A percentile compares a stretch with the other conserved stretches of the same genome.
Evolutionary conservation across 2,113 vertebrate genomes (phyloP).

Genomic region (Datnioides undecimradiatus): DNA sequence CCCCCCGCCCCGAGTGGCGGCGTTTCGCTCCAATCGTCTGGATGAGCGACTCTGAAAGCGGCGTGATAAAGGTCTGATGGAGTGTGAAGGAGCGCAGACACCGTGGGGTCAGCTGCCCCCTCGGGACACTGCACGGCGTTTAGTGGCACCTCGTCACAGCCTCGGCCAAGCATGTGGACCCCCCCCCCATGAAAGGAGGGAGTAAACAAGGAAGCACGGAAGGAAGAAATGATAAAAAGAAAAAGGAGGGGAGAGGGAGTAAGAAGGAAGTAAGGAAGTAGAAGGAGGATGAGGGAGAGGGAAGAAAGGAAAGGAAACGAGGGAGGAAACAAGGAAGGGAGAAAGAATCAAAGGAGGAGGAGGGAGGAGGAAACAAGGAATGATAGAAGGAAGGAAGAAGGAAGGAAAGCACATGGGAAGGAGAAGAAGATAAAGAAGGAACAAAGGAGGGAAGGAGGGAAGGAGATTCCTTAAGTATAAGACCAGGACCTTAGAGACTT

Average conservation of each 20-base stretch:
- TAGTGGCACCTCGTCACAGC: slow-evolving; percentile 51
- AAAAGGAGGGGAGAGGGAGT: too few relatives aligned
- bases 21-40: slow-evolving; percentile 56
- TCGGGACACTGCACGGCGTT: slow-evolving; percentile 47
- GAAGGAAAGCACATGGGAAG: background rate
- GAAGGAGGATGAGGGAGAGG: background rate
- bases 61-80: slow-evolving; percentile 64
- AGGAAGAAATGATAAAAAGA: background rate
- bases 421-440: background rate
- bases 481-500: too few relatives aligned
- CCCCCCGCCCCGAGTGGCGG: slow-evolving; percentile 34
- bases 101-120: slow-evolving; percentile 34
- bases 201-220: background rate
- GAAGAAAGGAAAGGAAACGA: too few relatives aligned
- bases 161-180: slow-evolving; percentile 5
- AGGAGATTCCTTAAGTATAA: background rate
- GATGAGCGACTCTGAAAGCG: slow-evolving; percentile 66
- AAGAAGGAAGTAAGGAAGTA: background rate
- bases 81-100: slow-evolving; percentile 32
- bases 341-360: background rate
- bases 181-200: too few relatives aligned
- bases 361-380: too few relatives aligned
- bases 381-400: background rate
- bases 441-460: too few relatives aligned
- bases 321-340: background rate